phyloP scores from a whole-genome alignment of 2,797 vertebrate species.

The Muscicapa striata region DNA sequence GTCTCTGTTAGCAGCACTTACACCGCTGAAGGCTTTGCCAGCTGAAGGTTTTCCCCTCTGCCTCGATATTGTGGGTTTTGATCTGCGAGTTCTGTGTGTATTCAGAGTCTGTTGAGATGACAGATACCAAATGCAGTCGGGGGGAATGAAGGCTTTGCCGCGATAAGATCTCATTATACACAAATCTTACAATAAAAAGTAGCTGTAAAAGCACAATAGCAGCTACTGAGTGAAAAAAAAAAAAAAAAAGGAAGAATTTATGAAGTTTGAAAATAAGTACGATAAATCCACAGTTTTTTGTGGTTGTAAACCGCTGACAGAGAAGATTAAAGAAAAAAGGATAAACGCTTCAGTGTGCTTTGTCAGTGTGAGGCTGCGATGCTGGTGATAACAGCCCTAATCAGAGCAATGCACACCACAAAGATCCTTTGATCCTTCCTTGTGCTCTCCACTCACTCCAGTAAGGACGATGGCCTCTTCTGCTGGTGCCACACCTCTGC shows the following conservation, averaged over 20 bases:
- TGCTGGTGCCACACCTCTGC: neutral
- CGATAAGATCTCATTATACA: neutral
- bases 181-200: neutral
- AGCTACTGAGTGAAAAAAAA: neutral
- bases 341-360: neutral
- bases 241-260: neutral
- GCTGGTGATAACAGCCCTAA: neutral
- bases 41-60: neutral
- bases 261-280: neutral
- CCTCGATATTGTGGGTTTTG: neutral
- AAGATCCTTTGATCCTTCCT: neutral
- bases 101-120: neutral
- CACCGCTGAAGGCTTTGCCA: neutral
- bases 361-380: neutral
- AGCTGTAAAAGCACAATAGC: neutral
- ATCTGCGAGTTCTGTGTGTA: neutral
- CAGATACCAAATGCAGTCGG: neutral
- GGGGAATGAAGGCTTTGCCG: neutral
- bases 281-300: neutral
- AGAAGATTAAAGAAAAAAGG: neutral
- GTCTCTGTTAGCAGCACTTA: neutral
- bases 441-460: neutral
- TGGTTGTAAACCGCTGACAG: neutral
- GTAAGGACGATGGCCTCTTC: neutral
- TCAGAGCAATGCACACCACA: neutral